Evolutionary conservation across 2,113 vertebrate species (phyloP).

Genomic region (Anseranas semipalmata): DNA sequence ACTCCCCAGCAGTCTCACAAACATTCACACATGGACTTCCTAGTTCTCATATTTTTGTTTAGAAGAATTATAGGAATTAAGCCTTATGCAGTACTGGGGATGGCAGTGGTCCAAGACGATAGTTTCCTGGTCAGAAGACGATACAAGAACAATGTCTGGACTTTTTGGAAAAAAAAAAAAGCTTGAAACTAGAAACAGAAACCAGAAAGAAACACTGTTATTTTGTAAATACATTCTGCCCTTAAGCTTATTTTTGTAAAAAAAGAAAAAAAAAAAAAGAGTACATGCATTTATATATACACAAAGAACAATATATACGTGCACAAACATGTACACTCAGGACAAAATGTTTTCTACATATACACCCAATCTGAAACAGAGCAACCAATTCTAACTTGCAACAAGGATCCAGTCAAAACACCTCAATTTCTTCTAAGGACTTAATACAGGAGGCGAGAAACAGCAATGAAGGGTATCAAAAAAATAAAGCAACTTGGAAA

Average conservation of each 20-base stretch:
- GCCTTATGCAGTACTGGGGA: not conserved
- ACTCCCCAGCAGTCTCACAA: not conserved
- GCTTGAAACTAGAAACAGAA: slow-evolving; percentile 29
- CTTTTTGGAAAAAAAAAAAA: not conserved
- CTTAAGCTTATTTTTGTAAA: slow-evolving; percentile 22
- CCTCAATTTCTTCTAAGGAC: not conserved
- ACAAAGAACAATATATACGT: not conserved
- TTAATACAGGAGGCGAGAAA: not conserved
- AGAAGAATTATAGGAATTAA: slow-evolving; percentile 15
- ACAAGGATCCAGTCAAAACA: not conserved
- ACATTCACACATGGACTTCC: not conserved
- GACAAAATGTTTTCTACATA: slow-evolving; percentile 6
- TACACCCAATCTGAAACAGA: not conserved
- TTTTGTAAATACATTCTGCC: slow-evolving; percentile 20
- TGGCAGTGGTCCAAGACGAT: not conserved
- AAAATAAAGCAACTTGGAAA: not conserved
- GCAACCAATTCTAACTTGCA: not conserved
- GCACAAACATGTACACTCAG: not conserved
- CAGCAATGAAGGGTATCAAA: not conserved
- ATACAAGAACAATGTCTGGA: slow-evolving; percentile 5
- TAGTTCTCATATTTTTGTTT: not conserved
- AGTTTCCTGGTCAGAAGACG: slow-evolving; percentile 37
- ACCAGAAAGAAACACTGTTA: slow-evolving; percentile 21
- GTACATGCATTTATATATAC: not conserved
- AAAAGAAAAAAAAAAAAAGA: not conserved